Evolutionary conservation across 2,888 invertebrate genomes (phyloP).

Genomic region (Brachypalpus laphriformis): DNA sequence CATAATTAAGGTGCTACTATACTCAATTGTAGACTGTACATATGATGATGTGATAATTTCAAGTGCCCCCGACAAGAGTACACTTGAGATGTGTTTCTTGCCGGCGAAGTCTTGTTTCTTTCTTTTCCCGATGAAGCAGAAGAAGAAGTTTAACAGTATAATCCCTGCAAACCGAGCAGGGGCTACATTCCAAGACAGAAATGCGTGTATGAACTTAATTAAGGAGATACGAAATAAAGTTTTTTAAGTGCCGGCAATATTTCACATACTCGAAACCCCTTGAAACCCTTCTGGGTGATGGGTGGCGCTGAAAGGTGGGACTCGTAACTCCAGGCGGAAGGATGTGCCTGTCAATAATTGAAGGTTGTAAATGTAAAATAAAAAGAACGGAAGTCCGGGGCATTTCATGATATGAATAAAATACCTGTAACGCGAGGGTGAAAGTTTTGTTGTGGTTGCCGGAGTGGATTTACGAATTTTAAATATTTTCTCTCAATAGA

Average conservation of each 20-base stretch:
- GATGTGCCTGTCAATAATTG: slow-evolving; percentile 62
- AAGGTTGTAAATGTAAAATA: slow-evolving; percentile 54
- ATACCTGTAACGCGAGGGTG: neutral
- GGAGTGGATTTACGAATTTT: neutral
- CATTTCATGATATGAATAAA: slow-evolving; percentile 34
- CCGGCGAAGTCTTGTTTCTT: slow-evolving; percentile 53
- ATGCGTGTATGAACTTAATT: slow-evolving; percentile 67
- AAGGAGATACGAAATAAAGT: slow-evolving; percentile 64
- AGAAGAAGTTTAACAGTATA: slow-evolving; percentile 25
- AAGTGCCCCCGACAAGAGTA: slow-evolving; percentile 43
- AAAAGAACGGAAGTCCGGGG: slow-evolving; percentile 56
- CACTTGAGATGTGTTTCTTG: slow-evolving; percentile 52
- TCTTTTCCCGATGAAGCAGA: slow-evolving; percentile 17
- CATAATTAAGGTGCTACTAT: slow-evolving; percentile 71
- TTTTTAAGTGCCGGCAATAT: slow-evolving; percentile 65
- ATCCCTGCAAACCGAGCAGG: slow-evolving; percentile 3
- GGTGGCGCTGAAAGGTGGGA: neutral
- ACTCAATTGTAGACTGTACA: slow-evolving; percentile 47
- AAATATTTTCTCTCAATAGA: too few relatives aligned
- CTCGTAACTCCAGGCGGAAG: slow-evolving; percentile 26
- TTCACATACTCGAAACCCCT: slow-evolving; percentile 31
- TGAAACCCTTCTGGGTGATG: slow-evolving; percentile 1
- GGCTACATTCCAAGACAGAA: slow-evolving; percentile 19
- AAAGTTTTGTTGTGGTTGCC: neutral
- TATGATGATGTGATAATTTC: slow-evolving; percentile 72